Evolutionary conservation across 2,888 invertebrate species (phyloP).

Genomic region (Cyclophora albipunctata): DNA sequence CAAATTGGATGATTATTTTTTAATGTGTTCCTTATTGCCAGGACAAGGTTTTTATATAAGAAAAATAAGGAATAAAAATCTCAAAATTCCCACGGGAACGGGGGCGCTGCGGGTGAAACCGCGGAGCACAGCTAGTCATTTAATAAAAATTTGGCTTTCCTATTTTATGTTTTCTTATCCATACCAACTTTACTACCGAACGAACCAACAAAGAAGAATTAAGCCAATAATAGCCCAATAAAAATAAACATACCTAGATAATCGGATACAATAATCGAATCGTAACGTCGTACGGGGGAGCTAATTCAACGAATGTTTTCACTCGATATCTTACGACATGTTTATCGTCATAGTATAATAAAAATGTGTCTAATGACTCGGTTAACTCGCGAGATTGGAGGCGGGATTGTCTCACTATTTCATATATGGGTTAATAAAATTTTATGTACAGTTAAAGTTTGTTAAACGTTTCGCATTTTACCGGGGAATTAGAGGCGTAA

Average conservation of each 20-base stretch:
- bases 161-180: too few species aligned
- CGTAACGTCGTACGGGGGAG: conserved; percentile 37
- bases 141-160: too few species aligned
- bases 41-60: too few species aligned
- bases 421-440: conserved; percentile 74
- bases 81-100: too few species aligned
- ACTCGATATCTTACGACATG: conserved; percentile 71
- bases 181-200: too few species aligned
- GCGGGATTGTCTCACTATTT: conserved; percentile 68
- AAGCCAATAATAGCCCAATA: conserved; percentile 33
- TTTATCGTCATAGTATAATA: conserved; percentile 71
- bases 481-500: conserved; percentile 27
- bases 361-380: conserved; percentile 72
- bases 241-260: conserved; percentile 41
- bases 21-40: too few species aligned
- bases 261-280: conserved; percentile 57
- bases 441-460: conserved; percentile 72
- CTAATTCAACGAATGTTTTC: conserved; percentile 70
- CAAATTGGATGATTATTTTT: too few species aligned
- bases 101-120: too few species aligned
- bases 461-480: conserved; percentile 54
- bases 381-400: conserved; percentile 51
- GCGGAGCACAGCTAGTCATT: too few species aligned
- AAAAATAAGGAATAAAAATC: too few species aligned
- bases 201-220: conserved; percentile 1